Conservation (phyloP, 1,140 invertebrate species). For the Drosophila pruinosa region DNA sequence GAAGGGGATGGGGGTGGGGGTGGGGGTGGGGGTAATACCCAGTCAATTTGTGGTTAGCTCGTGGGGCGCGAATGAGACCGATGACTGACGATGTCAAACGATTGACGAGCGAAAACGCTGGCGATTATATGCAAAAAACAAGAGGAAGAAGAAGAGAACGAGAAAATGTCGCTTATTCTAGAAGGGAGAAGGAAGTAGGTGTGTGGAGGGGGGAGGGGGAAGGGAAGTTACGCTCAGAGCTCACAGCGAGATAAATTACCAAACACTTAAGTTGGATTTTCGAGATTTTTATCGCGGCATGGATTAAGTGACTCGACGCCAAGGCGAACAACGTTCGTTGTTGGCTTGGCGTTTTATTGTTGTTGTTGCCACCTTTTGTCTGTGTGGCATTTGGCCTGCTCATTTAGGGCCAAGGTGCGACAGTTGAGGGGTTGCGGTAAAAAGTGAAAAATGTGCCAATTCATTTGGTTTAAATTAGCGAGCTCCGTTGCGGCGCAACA, state of each 20-base stretch:
- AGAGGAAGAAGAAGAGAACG: conserved; percentile 26
- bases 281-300: conserved; percentile 82
- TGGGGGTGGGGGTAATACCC: conserved; percentile 1
- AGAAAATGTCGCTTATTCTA: conserved; percentile 61
- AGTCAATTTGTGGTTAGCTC: conserved; percentile 48
- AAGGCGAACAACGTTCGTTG: conserved; percentile 1
- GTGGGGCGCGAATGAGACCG: conserved; percentile 46
- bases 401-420: conserved; percentile 44
- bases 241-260: conserved; percentile 79
- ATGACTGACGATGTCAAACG: conserved; percentile 61
- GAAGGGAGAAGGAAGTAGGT: neutral
- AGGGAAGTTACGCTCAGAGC: conserved; percentile 17
- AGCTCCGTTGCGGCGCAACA: conserved; percentile 68
- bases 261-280: conserved; percentile 83
- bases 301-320: conserved; percentile 77
- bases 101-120: conserved; percentile 26
- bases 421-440: conserved; percentile 19
- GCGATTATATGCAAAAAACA: conserved; percentile 58
- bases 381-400: conserved; percentile 45
- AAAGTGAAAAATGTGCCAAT: conserved; percentile 83
- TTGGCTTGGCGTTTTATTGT: neutral
- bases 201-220: neutral
- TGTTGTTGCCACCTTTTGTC: conserved; percentile 32
- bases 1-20: conserved; percentile 4
- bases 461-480: conserved; percentile 83